phyloP scores from a whole-genome alignment of 2,797 vertebrate genomes.

The Xenops minutus region DNA sequence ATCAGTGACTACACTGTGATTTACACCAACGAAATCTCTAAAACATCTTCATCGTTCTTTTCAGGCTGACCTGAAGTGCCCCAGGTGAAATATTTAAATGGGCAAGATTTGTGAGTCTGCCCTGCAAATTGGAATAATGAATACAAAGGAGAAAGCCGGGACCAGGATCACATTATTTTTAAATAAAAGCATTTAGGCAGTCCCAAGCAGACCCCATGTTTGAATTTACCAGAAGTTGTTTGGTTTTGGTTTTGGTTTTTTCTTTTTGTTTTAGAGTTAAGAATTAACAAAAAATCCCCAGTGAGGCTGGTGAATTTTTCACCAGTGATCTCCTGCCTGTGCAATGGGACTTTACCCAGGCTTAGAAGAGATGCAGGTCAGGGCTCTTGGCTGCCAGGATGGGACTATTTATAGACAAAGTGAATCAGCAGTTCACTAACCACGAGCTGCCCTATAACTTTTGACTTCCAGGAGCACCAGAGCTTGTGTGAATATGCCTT shows the following conservation, averaged over 20 bases:
- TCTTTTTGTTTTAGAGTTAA: not conserved
- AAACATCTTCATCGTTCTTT: not conserved
- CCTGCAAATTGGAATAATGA: not conserved
- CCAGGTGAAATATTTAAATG: not conserved
- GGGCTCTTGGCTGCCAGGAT: not conserved
- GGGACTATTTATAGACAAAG: not conserved
- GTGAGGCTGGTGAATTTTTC: not conserved
- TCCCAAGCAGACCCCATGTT: fast-evolving
- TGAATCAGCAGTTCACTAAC: not conserved
- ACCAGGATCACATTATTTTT: fast-evolving
- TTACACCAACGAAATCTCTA: not conserved
- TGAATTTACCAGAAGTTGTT: not conserved
- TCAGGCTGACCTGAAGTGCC: not conserved
- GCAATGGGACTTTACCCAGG: not conserved
- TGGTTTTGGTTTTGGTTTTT: not conserved
- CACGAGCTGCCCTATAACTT: not conserved
- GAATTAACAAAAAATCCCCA: not conserved
- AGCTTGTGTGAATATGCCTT: slow-evolving; percentile 75
- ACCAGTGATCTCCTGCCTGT: not conserved
- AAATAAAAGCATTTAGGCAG: not conserved
- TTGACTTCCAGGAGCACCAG: slow-evolving; percentile 74
- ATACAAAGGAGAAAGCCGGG: not conserved
- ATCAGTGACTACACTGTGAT: not conserved
- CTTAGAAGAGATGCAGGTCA: not conserved
- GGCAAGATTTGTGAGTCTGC: not conserved